Conservation (phyloP, 1,140 invertebrate species). For the Drosophila azteca region DNA sequence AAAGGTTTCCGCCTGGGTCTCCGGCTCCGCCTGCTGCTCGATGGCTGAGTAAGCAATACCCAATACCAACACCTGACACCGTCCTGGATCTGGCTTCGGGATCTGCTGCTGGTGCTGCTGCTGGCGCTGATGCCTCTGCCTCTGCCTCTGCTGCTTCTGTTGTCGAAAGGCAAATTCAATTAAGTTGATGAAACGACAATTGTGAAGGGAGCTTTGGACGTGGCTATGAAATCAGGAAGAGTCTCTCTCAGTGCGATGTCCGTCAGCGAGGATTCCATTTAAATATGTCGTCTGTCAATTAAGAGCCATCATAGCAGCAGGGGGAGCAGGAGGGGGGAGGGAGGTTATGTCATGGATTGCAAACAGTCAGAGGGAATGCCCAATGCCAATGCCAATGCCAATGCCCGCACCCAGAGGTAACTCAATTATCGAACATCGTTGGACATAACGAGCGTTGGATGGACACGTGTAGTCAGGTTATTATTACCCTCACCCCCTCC, state of each 20-base stretch:
- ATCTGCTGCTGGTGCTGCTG: not conserved
- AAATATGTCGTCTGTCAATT: slow-evolving; percentile 65
- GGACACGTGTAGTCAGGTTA: slow-evolving; percentile 58
- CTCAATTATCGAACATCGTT: slow-evolving; percentile 58
- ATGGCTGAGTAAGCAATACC: slow-evolving; percentile 37
- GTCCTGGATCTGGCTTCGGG: no score
- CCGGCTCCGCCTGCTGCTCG: slow-evolving; percentile 6
- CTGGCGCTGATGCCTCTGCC: not conserved
- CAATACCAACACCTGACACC: slow-evolving; percentile 33
- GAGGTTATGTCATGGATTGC: slow-evolving; percentile 1
- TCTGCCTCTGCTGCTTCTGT: slow-evolving; percentile 3
- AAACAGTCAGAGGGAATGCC: not conserved
- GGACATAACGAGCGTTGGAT: slow-evolving; percentile 54
- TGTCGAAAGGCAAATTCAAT: slow-evolving; percentile 65
- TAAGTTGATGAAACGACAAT: slow-evolving; percentile 79
- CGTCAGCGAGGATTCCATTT: slow-evolving; percentile 52
- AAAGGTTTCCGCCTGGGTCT: slow-evolving; percentile 22
- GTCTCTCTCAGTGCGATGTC: slow-evolving; percentile 12
- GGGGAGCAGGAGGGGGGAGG: not conserved
- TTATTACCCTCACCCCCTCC: slow-evolving; percentile 29
- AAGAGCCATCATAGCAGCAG: slow-evolving; percentile 25
- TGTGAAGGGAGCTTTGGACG: slow-evolving; percentile 40
- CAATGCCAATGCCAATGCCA: no score
- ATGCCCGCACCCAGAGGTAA: slow-evolving; percentile 27
- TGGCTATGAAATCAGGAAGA: slow-evolving; percentile 45